Evolutionary conservation across 2,113 vertebrate species (phyloP), one percentile per base, ranked within the genome.

Genomic region (Sylvietta virens): DNA sequence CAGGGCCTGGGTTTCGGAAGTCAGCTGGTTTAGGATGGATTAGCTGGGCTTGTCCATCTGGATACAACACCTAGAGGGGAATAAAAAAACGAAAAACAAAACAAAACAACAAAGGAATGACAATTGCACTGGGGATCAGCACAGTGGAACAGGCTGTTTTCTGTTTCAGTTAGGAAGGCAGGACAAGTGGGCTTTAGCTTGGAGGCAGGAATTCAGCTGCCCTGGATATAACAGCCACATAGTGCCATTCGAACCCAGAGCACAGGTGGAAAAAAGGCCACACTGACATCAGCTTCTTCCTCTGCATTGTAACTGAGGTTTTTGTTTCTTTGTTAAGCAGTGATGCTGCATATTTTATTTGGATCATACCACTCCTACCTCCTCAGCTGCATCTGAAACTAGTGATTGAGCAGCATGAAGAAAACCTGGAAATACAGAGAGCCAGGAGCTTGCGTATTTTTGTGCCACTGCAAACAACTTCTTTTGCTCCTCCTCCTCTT

Each of bases 1-100:
- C 98, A 1, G 99, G 99, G 40, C 99, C 99, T 0, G 99, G 99
- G 62, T 99, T 99, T 62, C 99, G 98, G 91, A 99, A 99, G 97
- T 99, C 99, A 90, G 98, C 98, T 8, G 99, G 99, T 97, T 99
- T 99, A 10, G 99, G 99, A 58, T 99, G 99, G 96, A 99, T 99
- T 71, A 99, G 97, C 30, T 99, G 99, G 35, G 99, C 98, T 98
- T 99, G 99, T 17, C 99, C 99, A 50, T 99, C 99, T 31, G 99
- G 99, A 96, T 99, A 99, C 66, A 99, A 92, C 15, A 99, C 98
- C 99, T 99, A 64, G 3, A 27, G 15, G 7, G 24, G 17, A 28
- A 57, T 5, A 11, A 44, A 15, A 27, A 39, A 31, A 11, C 21
- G 3, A 24, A 22, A 19, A 26, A 54, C 13, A 9, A 18, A 12